Evolutionary conservation across 2,888 invertebrate species (phyloP), one percentile per base, ranked within the genome.

Genomic region (Eledona agricola): DNA sequence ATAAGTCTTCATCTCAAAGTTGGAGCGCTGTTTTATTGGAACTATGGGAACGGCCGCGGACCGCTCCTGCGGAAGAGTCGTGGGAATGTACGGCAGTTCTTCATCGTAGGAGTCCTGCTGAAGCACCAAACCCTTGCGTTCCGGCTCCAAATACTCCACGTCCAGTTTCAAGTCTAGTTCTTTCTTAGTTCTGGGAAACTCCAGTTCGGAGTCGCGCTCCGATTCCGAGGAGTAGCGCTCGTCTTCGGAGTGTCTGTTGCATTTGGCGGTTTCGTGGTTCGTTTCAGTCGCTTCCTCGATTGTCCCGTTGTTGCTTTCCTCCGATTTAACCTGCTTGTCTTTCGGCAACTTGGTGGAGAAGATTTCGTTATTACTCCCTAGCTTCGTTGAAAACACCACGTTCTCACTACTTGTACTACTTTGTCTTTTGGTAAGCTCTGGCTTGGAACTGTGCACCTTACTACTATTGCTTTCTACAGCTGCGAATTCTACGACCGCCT

Each of bases 11-110:
- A 84, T 78, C 69, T 84, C 83, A 71, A 80, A 78, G 10, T 79
- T 78, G 34, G 78, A 78, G 34, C 89, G 80, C 70, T 89, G 86
- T 68, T 86, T 86, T 64, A 92, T 84, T 12, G 93, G 92, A 58
- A 93, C 83, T 67, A 93, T 86, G 9, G 91, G 88, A 59, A 92
- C 78, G 13, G 88, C 91, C 55, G 88, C 83, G 7, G 92, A 87
- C 57, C 93, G 84, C 77, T 93, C 93, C 72, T 86, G 82, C 10
- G 93, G 93, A 69, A 93, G 78, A 43, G 93, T 93, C n/a, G 93
- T 93, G 47, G 93, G 93, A 68, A 93, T 85, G 73, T 91, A 93
- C 1, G 93, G 93, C 69, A 93, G 79, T 76, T 91, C 90, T 45
- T 84, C 84, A 67, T 92, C 92, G 70, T 90, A 89, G 22, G 92